phyloP scores from a whole-genome alignment of 2,797 vertebrate species.

The Lacerta bilineata region DNA sequence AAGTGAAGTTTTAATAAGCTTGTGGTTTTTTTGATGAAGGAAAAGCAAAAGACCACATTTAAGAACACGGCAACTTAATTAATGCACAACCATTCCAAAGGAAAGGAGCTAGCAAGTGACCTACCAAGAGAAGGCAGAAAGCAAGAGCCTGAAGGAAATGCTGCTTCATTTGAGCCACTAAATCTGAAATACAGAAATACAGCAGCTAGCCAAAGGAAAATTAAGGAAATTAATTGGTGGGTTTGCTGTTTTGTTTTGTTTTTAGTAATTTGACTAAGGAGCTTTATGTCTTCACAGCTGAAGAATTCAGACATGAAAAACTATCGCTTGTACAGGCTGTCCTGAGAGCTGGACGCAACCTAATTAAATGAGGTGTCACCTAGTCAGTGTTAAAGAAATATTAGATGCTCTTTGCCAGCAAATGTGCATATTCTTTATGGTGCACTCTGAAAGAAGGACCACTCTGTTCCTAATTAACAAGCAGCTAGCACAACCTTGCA shows the following conservation, averaged over 20 bases:
- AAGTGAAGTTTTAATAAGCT: conserved; percentile 11
- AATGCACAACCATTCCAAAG: conserved; percentile 23
- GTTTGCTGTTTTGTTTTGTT: conserved; percentile 28
- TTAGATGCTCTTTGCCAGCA: conserved; percentile 40
- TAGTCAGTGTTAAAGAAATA: conserved; percentile 44
- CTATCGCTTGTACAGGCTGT: conserved; percentile 32
- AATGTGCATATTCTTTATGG: background rate
- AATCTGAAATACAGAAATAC: conserved; percentile 50
- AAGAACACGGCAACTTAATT: background rate
- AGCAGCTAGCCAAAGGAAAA: conserved; percentile 62
- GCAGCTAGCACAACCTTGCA: background rate
- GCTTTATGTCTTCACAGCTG: conserved; percentile 47
- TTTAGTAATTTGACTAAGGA: conserved; percentile 44
- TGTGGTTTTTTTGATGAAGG: background rate
- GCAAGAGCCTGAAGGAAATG: background rate
- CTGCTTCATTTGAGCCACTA: conserved; percentile 38
- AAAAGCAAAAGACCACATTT: background rate
- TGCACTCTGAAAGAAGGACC: background rate
- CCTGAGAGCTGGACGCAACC: conserved; percentile 31
- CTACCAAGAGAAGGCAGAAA: conserved; percentile 30
- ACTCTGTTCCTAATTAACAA: background rate
- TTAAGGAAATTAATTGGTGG: conserved; percentile 52
- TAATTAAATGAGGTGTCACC: conserved; percentile 41
- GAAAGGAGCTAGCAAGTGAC: background rate
- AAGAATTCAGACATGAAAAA: conserved; percentile 60